phyloP scores from a whole-genome alignment of 1,140 invertebrate genomes.

The Eriosoma lanigerum region DNA sequence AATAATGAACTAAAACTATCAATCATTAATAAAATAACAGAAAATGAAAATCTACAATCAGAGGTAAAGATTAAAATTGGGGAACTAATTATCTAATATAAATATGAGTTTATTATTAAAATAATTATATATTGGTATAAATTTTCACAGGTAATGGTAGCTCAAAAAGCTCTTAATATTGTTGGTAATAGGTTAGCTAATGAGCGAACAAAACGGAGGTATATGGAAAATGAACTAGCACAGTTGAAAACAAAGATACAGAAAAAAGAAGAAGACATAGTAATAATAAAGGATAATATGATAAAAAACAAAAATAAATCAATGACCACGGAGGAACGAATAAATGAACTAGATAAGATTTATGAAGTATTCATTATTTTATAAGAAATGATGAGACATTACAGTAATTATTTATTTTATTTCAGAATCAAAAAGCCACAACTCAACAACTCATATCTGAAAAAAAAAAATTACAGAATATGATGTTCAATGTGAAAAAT shows the following conservation, averaged over 20 bases:
- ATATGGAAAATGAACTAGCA: constrained; percentile 5
- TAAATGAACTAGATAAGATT: constrained; percentile 23
- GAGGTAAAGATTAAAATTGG: constrained; percentile 5
- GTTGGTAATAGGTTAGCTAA: constrained; percentile 18
- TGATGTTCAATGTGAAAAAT: neutral
- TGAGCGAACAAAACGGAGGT: constrained; percentile 26
- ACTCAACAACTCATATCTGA: neutral
- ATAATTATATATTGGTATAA: neutral
- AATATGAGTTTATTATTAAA: neutral
- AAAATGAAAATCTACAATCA: neutral
- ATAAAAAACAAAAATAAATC: constrained; percentile 8
- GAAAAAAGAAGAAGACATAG: neutral
- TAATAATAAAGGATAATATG: neutral
- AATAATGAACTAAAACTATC: constrained; percentile 24
- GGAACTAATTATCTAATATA: neutral
- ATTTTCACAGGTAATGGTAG: neutral
- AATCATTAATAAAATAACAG: neutral
- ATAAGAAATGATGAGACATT: neutral
- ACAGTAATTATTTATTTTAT: neutral
- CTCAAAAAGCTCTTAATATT: neutral
- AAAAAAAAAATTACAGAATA: neutral
- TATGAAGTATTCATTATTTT: neutral
- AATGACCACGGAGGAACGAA: constrained; percentile 26
- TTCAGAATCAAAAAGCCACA: constrained; percentile 8
- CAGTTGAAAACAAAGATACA: constrained; percentile 20